Conservation (phyloP, 2,888 invertebrate species). For the Acleris sparsana region DNA sequence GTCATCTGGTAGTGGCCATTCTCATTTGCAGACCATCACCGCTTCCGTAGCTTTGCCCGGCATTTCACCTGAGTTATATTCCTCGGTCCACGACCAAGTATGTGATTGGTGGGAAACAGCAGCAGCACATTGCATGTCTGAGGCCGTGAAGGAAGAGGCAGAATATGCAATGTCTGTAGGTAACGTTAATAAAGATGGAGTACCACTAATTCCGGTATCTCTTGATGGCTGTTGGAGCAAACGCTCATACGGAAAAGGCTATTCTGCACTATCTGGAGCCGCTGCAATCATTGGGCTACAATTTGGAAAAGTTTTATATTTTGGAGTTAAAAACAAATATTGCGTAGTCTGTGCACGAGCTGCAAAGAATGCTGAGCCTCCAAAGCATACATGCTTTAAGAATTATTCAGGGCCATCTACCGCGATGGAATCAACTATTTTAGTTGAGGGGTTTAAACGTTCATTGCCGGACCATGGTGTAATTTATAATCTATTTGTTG, state of each 20-base stretch:
- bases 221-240: constrained; percentile 28
- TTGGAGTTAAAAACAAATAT: constrained; percentile 32
- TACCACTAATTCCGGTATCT: constrained; percentile 26
- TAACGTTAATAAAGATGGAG: constrained; percentile 26
- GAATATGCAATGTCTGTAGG: constrained; percentile 27
- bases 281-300: constrained; percentile 29
- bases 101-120: constrained; percentile 32
- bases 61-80: constrained; percentile 9
- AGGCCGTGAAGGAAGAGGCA: constrained; percentile 25
- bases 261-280: constrained; percentile 32
- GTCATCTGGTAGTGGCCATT: constrained; percentile 16
- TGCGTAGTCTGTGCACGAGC: constrained; percentile 33
- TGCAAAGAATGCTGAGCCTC: constrained; percentile 11
- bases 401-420: constrained; percentile 26
- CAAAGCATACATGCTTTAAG: constrained; percentile 5
- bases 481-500: constrained; percentile 2
- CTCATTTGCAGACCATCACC: constrained; percentile 21
- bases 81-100: constrained; percentile 16
- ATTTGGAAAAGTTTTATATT: constrained; percentile 27
- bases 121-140: constrained; percentile 26
- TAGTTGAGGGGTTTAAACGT: neutral
- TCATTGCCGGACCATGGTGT: constrained; percentile 1
- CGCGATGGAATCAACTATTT: constrained; percentile 22
- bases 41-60: constrained; percentile 11
- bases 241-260: constrained; percentile 24